phyloP scores from a whole-genome alignment of 2,888 invertebrate genomes.

The Nymphalis c-album region DNA sequence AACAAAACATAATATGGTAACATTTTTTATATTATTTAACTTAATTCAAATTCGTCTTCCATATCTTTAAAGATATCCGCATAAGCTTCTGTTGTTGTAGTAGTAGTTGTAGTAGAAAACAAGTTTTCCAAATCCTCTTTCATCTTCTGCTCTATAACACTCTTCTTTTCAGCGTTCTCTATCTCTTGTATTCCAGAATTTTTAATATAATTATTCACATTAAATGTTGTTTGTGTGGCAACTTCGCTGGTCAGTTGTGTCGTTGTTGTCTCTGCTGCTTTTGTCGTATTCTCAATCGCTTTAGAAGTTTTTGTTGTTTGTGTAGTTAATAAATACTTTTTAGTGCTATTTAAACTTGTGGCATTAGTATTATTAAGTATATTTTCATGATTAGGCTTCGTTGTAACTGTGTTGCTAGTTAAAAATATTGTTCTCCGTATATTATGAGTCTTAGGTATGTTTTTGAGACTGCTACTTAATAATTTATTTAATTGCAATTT shows the following conservation, averaged over 20 bases:
- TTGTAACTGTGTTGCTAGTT: no score
- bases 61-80: conserved; percentile 37
- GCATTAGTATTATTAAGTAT: no score
- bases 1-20: no score
- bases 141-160: conserved; percentile 32
- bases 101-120: conserved; percentile 19
- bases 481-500: not conserved
- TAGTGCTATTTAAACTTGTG: no score
- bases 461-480: not conserved
- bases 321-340: not conserved
- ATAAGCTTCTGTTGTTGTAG: conserved; percentile 17
- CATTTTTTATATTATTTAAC: not conserved
- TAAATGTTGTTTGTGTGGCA: not conserved
- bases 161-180: conserved; percentile 24
- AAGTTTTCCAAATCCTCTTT: conserved; percentile 34
- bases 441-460: not conserved
- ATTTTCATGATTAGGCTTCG: no score
- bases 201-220: conserved; percentile 31
- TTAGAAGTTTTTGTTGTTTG: not conserved
- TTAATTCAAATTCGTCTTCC: conserved; percentile 38
- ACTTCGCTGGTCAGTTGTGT: not conserved
- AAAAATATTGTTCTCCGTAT: no score
- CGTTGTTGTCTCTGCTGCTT: not conserved
- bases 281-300: not conserved
- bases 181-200: conserved; percentile 27